Conservation (phyloP, 2,113 vertebrate genomes). For the Amblyopsis rosae region DNA sequence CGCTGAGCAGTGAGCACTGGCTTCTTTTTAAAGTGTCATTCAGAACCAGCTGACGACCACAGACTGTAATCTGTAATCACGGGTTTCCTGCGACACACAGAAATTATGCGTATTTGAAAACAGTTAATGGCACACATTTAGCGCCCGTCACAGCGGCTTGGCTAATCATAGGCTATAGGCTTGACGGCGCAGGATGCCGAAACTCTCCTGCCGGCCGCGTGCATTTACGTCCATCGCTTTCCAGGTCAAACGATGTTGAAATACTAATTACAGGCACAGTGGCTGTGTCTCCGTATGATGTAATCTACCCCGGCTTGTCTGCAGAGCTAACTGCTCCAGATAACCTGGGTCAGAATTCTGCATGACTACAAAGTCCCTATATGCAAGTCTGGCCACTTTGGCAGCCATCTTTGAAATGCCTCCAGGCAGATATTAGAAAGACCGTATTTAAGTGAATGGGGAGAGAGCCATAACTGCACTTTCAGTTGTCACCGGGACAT, state of each 20-base stretch:
- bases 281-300: conserved; percentile 39
- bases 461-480: too few species aligned
- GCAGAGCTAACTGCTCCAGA: conserved; percentile 38
- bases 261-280: conserved; percentile 44
- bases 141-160: conserved; percentile 20
- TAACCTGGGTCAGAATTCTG: conserved; percentile 13
- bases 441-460: too few species aligned
- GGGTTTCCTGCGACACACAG: conserved; percentile 42
- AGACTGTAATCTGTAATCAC: conserved; percentile 22
- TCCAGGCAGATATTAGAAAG: too few species aligned
- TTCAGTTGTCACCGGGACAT: too few species aligned
- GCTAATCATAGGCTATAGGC: background rate
- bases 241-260: conserved; percentile 49
- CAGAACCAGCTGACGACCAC: conserved; percentile 10
- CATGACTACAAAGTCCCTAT: too few species aligned
- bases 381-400: too few species aligned
- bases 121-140: conserved; percentile 12
- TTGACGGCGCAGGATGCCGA: conserved; percentile 1
- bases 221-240: conserved; percentile 30
- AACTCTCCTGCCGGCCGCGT: background rate
- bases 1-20: conserved; percentile 4
- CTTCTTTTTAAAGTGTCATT: conserved; percentile 2
- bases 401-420: too few species aligned
- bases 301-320: conserved; percentile 13
- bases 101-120: conserved; percentile 24